Percentiles rank a stretch among this genome's conserved stretches.
Conservation (phyloP, 1,140 invertebrate genomes). For the Proctacanthus coquilletti region DNA sequence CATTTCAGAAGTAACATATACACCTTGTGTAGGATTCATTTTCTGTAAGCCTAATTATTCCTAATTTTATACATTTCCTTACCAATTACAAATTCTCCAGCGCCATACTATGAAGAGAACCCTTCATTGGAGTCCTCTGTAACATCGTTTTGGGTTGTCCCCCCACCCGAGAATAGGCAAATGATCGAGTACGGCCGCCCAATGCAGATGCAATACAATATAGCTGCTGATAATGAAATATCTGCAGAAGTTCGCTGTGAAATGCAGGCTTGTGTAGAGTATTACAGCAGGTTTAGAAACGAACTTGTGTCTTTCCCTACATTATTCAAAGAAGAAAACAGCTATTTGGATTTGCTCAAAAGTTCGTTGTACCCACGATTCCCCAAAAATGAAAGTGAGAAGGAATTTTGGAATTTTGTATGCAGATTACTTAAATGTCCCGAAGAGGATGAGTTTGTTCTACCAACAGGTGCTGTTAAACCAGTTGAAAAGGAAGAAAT, state of each 20-base stretch:
- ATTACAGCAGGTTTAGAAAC: conserved; percentile 56
- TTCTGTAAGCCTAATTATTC: conserved; percentile 52
- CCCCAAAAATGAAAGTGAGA: conserved; percentile 46
- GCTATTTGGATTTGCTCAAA: conserved; percentile 66
- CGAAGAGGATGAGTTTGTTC: conserved; percentile 26
- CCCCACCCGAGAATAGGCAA: conserved; percentile 78
- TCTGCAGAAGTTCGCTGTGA: conserved; percentile 69
- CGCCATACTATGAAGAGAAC: conserved; percentile 70
- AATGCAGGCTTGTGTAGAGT: conserved; percentile 73
- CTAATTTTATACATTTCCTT: conserved; percentile 6
- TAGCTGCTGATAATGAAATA: conserved; percentile 66
- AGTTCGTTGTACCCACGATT: conserved; percentile 46
- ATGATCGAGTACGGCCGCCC: conserved; percentile 75
- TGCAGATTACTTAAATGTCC: conserved; percentile 24
- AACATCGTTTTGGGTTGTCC: conserved; percentile 86
- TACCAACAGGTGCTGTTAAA: conserved; percentile 8
- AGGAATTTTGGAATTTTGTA: conserved; percentile 41
- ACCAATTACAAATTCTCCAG: conserved; percentile 36
- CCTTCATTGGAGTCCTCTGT: conserved; percentile 62
- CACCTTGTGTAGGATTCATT: conserved; percentile 84
- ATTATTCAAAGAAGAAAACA: conserved; percentile 52
- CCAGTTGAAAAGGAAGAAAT: not conserved
- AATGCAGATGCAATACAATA: conserved; percentile 72
- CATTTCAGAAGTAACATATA: conserved; percentile 71
- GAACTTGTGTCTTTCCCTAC: conserved; percentile 66